A percentile compares a stretch with the other conserved stretches of the same genome.
Conservation (phyloP, 2,113 vertebrate genomes). For the cattle (Bos taurus) region DNA sequence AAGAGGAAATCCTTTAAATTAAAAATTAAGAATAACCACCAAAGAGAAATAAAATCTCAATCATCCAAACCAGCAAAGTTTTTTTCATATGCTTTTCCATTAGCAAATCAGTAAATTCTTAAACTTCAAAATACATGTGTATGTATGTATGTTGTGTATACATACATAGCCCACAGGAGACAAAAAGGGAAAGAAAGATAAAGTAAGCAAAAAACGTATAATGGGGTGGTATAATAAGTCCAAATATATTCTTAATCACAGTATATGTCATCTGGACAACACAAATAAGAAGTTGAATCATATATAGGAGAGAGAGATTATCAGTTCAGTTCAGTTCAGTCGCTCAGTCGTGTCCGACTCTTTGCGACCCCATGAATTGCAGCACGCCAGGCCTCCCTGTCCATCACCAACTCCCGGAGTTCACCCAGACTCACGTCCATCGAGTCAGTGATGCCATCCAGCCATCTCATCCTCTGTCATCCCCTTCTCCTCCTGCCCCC, state of each 20-base stretch:
- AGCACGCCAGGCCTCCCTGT: too few relatives aligned
- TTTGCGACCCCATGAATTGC: too few relatives aligned
- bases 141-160: neutral
- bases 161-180: neutral
- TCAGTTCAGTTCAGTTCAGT: too few relatives aligned
- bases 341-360: too few relatives aligned
- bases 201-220: neutral
- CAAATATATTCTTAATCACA: neutral
- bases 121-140: neutral
- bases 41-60: neutral
- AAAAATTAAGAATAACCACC: neutral
- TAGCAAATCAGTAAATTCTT: neutral
- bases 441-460: too few relatives aligned
- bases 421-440: too few relatives aligned
- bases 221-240: neutral
- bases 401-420: too few relatives aligned
- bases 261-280: neutral
- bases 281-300: neutral
- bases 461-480: too few relatives aligned
- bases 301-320: neutral
- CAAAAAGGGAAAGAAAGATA: neutral
- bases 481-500: too few relatives aligned
- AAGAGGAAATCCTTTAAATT: neutral
- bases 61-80: neutral
- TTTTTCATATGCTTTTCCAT: neutral